Conservation (phyloP, 1,140 invertebrate species). For the Lasioglossum albipes region DNA sequence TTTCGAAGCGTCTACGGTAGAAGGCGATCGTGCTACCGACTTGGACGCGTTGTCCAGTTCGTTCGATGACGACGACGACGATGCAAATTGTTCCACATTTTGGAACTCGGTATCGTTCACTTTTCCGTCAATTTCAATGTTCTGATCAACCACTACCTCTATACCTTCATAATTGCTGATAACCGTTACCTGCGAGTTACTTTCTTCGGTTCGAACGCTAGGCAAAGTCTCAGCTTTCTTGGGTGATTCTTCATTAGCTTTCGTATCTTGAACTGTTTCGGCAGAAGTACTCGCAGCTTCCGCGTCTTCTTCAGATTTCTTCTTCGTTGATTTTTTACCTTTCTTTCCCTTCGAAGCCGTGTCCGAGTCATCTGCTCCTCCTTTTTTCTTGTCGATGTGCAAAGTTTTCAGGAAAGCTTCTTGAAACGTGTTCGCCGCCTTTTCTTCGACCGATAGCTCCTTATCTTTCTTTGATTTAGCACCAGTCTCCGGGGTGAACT, state of each 20-base stretch:
- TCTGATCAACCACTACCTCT: conserved; percentile 63
- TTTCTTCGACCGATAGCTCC: conserved; percentile 54
- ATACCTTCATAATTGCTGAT: conserved; percentile 57
- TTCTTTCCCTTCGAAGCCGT: conserved; percentile 37
- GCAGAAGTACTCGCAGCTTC: not conserved
- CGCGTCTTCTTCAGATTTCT: conserved; percentile 34
- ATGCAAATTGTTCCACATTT: conserved; percentile 20
- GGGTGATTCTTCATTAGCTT: conserved; percentile 8
- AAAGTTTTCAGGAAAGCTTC: conserved; percentile 71
- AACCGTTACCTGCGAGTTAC: conserved; percentile 37
- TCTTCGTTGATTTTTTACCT: conserved; percentile 38
- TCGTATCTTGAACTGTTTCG: conserved; percentile 3
- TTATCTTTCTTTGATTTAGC: conserved; percentile 60
- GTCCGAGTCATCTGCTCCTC: conserved; percentile 36
- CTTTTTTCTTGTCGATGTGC: conserved; percentile 66
- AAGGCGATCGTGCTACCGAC: not conserved
- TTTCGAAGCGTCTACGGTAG: conserved; percentile 32
- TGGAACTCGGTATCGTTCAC: conserved; percentile 26
- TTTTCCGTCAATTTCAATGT: conserved; percentile 54
- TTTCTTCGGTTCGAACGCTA: conserved; percentile 36
- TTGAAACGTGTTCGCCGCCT: conserved; percentile 68
- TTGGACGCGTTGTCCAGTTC: conserved; percentile 34
- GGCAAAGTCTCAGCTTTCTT: conserved; percentile 13
- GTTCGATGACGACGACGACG: conserved; percentile 9
- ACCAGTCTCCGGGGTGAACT: conserved; percentile 59